A percentile compares a stretch with the other conserved stretches of the same genome.
phyloP scores from a whole-genome alignment of 2,888 invertebrate species.

The Epsilonema sp. region DNA sequence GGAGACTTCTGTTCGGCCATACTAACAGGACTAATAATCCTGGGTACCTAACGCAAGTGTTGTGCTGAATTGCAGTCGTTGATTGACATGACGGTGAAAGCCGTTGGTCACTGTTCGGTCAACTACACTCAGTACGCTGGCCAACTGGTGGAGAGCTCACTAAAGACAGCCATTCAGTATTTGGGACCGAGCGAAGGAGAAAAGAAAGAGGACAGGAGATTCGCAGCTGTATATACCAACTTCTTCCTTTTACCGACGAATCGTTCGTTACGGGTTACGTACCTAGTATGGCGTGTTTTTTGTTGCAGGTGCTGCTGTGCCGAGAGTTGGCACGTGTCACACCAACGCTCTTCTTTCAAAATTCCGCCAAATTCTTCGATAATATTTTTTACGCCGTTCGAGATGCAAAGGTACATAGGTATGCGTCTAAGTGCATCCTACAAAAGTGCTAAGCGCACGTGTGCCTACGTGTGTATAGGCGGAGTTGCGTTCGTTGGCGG shows the following conservation, averaged over 20 bases:
- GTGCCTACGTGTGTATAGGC: too few species aligned
- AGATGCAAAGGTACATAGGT: conserved; percentile 18
- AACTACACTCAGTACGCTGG: conserved; percentile 62
- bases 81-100: too few species aligned
- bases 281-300: neutral
- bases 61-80: too few species aligned
- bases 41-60: too few species aligned
- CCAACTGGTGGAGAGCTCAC: too few species aligned
- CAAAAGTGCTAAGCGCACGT: too few species aligned
- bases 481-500: too few species aligned
- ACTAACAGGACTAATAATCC: too few species aligned
- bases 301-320: conserved; percentile 48
- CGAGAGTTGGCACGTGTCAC: conserved; percentile 81
- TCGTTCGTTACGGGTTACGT: too few species aligned
- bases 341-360: conserved; percentile 72
- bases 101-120: conserved; percentile 69
- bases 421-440: neutral
- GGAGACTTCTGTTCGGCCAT: too few species aligned
- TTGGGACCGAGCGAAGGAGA: neutral
- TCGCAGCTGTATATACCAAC: neutral
- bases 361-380: conserved; percentile 35
- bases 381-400: conserved; percentile 20
- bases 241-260: neutral
- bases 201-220: conserved; percentile 12
- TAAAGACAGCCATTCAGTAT: too few species aligned